Conservation (phyloP, 2,113 vertebrate species). For the Pyxicephalus adspersus region DNA sequence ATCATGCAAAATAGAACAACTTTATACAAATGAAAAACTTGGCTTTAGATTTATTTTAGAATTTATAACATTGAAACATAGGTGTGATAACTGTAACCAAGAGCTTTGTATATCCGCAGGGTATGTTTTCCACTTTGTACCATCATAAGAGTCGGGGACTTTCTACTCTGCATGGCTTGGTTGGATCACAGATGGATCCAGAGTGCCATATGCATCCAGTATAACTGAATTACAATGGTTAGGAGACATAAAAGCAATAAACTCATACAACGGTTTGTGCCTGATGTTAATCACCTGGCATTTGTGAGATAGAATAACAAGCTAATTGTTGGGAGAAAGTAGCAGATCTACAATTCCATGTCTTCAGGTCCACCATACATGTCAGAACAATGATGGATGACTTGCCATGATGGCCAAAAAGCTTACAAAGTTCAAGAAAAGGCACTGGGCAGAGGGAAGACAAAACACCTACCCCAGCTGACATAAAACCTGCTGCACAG, state of each 20-base stretch:
- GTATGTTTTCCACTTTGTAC: too few relatives aligned
- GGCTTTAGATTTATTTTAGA: too few relatives aligned
- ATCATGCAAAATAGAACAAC: too few relatives aligned
- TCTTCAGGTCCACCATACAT: neutral
- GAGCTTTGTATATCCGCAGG: too few relatives aligned
- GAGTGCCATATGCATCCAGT: too few relatives aligned
- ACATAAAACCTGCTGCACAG: conserved; percentile 62
- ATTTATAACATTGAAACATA: too few relatives aligned
- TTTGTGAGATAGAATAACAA: neutral
- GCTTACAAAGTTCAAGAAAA: conserved; percentile 63
- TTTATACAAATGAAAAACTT: too few relatives aligned
- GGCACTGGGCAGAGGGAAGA: conserved; percentile 25
- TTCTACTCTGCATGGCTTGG: too few relatives aligned
- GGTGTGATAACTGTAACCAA: too few relatives aligned
- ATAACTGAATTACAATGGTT: too few relatives aligned
- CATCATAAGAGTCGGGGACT: too few relatives aligned
- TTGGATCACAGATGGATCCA: too few relatives aligned
- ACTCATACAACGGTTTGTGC: neutral
- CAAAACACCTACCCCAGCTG: conserved; percentile 56
- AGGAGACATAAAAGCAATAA: neutral
- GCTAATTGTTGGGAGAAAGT: conserved; percentile 30
- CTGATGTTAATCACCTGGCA: neutral
- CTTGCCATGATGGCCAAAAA: conserved; percentile 57
- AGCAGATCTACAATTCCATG: neutral
- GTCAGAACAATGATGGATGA: conserved; percentile 64